phyloP scores from a whole-genome alignment of 1,140 invertebrate genomes.

The Gonioctena quinquepunctata region DNA sequence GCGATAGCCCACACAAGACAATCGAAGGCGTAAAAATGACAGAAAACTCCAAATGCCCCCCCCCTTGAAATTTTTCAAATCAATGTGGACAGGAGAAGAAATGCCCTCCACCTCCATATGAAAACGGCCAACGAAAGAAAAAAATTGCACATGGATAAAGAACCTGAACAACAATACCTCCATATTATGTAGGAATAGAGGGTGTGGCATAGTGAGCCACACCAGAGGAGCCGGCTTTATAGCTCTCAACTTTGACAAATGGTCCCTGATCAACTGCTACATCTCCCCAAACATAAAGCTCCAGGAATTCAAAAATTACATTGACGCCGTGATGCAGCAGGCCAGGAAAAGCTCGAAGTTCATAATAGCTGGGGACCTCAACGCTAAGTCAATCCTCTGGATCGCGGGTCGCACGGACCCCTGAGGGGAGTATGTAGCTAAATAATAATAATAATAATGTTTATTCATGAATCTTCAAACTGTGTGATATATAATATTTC shows the following conservation, averaged over 20 bases:
- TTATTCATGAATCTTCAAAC: too few species aligned
- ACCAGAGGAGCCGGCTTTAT: background rate
- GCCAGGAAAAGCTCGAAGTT: background rate
- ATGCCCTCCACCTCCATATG: background rate
- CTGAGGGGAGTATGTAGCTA: background rate
- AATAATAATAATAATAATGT: too few species aligned
- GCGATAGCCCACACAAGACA: too few species aligned
- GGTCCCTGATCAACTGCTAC: background rate
- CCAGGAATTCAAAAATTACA: background rate
- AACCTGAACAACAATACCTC: background rate
- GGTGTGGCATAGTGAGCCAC: background rate
- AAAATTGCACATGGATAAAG: background rate
- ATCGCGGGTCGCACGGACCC: background rate
- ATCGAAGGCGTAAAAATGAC: too few species aligned
- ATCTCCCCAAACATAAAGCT: background rate
- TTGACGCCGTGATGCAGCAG: background rate
- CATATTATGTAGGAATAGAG: background rate
- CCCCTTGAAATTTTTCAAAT: background rate
- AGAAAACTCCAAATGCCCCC: too few species aligned
- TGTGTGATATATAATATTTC: too few species aligned
- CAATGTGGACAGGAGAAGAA: slow-evolving; percentile 3
- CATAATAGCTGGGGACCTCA: background rate
- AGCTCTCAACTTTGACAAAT: background rate
- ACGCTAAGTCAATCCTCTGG: background rate
- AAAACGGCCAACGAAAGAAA: background rate